Percentiles rank a stretch among this genome's conserved stretches.
Conservation (phyloP, 2,888 invertebrate genomes). For the Poecilobothrus nobilitatus region DNA sequence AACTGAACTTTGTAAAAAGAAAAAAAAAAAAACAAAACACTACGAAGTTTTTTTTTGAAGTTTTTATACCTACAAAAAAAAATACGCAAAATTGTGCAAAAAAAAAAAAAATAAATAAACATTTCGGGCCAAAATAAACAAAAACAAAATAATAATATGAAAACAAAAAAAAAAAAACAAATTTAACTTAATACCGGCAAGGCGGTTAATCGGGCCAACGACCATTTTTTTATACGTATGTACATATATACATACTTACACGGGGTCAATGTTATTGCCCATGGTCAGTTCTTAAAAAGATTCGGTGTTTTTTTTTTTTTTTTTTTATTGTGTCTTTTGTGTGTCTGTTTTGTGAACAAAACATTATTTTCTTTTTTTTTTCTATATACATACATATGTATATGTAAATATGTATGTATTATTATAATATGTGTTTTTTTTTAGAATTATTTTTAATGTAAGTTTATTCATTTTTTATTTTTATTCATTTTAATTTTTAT, state of each 20-base stretch:
- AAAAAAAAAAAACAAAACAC: not conserved
- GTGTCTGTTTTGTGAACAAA: conserved; percentile 5
- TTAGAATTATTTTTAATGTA: not conserved
- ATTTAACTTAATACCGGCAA: not conserved
- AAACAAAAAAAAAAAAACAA: not conserved
- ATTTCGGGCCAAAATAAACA: conserved; percentile 2
- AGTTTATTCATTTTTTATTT: too few relatives aligned
- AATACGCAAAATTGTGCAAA: not conserved
- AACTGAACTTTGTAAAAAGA: too few relatives aligned
- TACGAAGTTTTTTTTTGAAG: not conserved
- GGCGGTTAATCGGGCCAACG: conserved; percentile 1
- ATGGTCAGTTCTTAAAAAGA: conserved; percentile 19
- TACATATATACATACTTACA: not conserved
- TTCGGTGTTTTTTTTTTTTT: not conserved
- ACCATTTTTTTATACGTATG: not conserved
- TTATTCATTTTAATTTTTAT: too few relatives aligned
- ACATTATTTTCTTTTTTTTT: too few relatives aligned
- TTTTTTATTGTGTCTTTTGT: not conserved
- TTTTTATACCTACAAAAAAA: not conserved
- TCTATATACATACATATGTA: too few relatives aligned
- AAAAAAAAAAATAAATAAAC: not conserved
- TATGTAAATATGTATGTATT: not conserved
- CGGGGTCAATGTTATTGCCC: conserved; percentile 24
- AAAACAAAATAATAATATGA: not conserved
- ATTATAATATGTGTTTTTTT: too few relatives aligned